A percentile compares a stretch with the other conserved stretches of the same genome.
These are phyloP conservation scores for Bombus ignitus DNA, from an alignment of 1,140 invertebrate genomes.

Conservation along the genomic window DNA sequence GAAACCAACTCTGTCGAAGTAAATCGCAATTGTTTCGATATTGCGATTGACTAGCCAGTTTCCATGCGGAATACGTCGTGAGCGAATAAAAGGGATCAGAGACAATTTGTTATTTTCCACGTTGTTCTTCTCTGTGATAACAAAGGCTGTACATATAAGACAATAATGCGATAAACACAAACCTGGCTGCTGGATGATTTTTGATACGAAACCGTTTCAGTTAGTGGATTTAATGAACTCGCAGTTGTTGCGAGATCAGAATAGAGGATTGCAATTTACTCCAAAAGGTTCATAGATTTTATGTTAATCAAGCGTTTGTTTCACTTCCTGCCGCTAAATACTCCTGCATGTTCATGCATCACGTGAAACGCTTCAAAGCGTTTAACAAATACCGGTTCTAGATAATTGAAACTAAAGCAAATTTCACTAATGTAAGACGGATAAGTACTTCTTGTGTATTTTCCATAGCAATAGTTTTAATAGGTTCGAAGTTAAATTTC, in stretches of 20 bases:
- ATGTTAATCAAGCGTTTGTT: neutral
- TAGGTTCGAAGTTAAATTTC: neutral
- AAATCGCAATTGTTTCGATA: neutral
- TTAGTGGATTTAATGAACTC: neutral
- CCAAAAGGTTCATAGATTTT: neutral
- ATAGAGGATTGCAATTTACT: neutral
- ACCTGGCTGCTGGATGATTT: neutral
- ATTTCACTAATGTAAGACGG: neutral
- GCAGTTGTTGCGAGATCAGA: neutral
- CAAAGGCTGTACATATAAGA: neutral
- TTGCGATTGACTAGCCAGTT: neutral
- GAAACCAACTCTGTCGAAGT: slow-evolving; percentile 1
- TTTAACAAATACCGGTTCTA: neutral
- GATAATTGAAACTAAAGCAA: neutral
- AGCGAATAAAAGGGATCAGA: neutral
- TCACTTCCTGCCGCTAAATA: neutral
- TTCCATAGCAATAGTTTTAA: neutral
- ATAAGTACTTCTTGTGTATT: neutral
- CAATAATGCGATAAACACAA: neutral
- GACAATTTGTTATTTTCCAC: neutral
- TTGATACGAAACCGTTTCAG: neutral
- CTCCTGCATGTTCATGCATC: neutral
- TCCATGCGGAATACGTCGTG: neutral
- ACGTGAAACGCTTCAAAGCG: neutral
- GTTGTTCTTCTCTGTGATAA: neutral